Percentiles rank a stretch among this genome's conserved stretches.
These are phyloP conservation scores for Allolobophora icterica DNA, from an alignment of 2,888 invertebrate species.

Conservation along the genomic window DNA sequence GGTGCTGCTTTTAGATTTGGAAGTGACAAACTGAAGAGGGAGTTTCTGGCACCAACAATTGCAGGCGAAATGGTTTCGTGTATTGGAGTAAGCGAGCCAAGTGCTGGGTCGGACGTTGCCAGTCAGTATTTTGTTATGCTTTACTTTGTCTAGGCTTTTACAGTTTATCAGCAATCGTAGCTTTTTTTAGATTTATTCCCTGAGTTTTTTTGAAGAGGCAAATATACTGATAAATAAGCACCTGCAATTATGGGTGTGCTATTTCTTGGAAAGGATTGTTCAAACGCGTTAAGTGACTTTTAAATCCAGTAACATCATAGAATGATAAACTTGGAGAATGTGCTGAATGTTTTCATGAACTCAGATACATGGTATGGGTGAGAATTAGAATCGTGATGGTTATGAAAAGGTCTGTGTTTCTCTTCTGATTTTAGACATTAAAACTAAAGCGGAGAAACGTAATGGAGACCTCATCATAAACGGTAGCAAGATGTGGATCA, in stretches of 20 bases:
- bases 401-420: neutral
- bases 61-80: conserved; percentile 68
- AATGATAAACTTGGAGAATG: too few relatives aligned
- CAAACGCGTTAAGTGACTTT: too few relatives aligned
- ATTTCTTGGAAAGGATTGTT: too few relatives aligned
- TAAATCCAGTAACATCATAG: too few relatives aligned
- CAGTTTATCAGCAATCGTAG: neutral
- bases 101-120: conserved; percentile 69
- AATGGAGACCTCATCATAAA: conserved; percentile 67
- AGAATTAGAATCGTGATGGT: neutral
- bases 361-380: neutral
- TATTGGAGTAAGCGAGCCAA: conserved; percentile 69
- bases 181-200: neutral
- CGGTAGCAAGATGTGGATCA: conserved; percentile 71
- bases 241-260: too few relatives aligned
- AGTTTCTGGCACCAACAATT: conserved; percentile 67
- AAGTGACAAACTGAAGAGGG: conserved; percentile 66
- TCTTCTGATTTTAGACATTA: conserved; percentile 58
- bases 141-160: neutral
- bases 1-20: conserved; percentile 62
- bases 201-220: neutral
- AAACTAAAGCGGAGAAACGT: conserved; percentile 67
- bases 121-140: conserved; percentile 55
- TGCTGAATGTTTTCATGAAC: too few relatives aligned
- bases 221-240: too few relatives aligned